Evolutionary conservation across 2,797 vertebrate species (phyloP), one percentile per base, ranked within the genome.

Genomic region (Gymnopithys bicolor): DNA sequence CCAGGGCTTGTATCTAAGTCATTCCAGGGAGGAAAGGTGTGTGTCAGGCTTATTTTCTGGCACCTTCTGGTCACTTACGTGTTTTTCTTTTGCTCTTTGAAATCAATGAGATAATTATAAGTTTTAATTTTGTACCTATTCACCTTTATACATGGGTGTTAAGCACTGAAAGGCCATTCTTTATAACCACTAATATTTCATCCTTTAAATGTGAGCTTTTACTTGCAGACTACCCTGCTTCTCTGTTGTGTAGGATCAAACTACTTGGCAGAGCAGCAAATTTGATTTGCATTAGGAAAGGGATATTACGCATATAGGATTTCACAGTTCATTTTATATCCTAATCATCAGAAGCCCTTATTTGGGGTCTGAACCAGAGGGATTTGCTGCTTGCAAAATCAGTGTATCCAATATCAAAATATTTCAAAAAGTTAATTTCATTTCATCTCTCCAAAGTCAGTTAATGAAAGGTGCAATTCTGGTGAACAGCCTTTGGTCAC

Each of bases 291-390:
- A 73, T 84, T 90, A 94, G 71, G 88, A 82, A 78, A 87, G 22
- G 70, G 48, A 67, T 93, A 93, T 91, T 90, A 84, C 1, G 1
- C 76, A 67, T 95, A 88, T 96, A 94, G 87, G 76, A 96, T 96
- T 95, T 96, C 95, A 95, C 85, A 93, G 92, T 94, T 94, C 89
- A n/a, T 95, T 95, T 93, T 96, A 92, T 95, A 90, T 78, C 76
- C 91, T 94, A 91, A 90, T 91, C 63, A 84, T 94, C 85, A 93
- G 76, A 91, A 96, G 66, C 76, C 73, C 53, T 92, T 84, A 82
- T 86, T 86, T 88, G 59, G 55, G 84, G 43, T 88, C 85, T 94
- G 92, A 88, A 92, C 41, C 33, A 60, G 45, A 91, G 89, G 74
- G 84, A 95, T 96, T 97, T 94, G 45, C 82, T 66, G 55, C 76